phyloP scores from a whole-genome alignment of 2,888 invertebrate genomes.

The Hymenopus coronatus region DNA sequence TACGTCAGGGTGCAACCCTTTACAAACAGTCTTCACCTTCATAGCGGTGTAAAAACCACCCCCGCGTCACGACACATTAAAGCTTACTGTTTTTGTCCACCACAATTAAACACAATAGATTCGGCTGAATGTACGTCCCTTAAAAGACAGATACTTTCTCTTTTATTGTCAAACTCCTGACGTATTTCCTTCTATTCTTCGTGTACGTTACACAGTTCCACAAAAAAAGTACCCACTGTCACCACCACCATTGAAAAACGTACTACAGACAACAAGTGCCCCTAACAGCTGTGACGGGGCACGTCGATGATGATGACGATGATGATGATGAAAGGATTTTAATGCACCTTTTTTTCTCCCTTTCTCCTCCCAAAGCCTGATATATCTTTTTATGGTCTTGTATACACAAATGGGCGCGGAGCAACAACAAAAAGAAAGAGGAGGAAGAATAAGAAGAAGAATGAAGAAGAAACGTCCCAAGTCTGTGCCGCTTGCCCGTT shows the following conservation, averaged over 20 bases:
- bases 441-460: neutral
- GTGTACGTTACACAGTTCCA: neutral
- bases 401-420: neutral
- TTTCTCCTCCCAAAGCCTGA: neutral
- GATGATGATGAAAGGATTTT: constrained; percentile 1
- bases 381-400: constrained; percentile 10
- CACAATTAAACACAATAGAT: neutral
- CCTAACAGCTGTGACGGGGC: neutral
- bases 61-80: neutral
- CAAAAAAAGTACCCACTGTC: neutral
- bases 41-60: neutral
- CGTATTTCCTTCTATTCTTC: neutral
- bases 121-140: neutral
- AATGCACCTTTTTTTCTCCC: neutral
- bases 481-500: constrained; percentile 14
- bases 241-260: neutral
- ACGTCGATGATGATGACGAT: neutral
- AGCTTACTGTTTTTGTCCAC: neutral
- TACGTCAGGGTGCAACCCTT: neutral
- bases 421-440: neutral
- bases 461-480: neutral
- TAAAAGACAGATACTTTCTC: neutral
- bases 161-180: too few species aligned
- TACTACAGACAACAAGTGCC: neutral
- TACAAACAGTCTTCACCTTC: neutral